Evolutionary conservation across 23 tunicate genomes (phyloP).

Genomic region (Botrylloides violaceus): DNA sequence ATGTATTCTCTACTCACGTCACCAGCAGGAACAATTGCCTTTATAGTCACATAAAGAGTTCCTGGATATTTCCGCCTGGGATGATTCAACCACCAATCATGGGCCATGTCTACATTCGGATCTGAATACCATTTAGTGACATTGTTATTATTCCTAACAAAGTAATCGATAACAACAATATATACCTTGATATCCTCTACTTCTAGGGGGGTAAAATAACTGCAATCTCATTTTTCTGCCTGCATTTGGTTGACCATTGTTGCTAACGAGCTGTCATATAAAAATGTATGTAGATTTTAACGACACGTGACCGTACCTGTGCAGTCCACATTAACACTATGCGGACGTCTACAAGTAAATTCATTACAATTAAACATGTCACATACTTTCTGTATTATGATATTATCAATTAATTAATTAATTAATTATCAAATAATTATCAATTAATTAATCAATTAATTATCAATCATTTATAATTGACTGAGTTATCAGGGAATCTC

Average conservation of each 20-base stretch:
- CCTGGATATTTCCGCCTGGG: constrained; percentile 51
- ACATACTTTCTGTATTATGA: no score
- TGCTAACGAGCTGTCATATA: constrained; percentile 45
- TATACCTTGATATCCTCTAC: neutral
- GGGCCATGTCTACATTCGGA: constrained; percentile 33
- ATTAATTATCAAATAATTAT: no score
- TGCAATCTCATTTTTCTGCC: constrained; percentile 68
- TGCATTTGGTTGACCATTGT: constrained; percentile 60
- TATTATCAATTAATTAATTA: no score
- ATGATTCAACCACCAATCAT: constrained; percentile 68
- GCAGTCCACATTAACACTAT: no score
- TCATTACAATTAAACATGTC: no score
- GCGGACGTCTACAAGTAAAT: no score
- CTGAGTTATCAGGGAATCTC: no score
- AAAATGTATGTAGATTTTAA: no score
- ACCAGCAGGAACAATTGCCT: constrained; percentile 36
- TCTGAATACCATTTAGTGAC: neutral
- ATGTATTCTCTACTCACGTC: constrained; percentile 29
- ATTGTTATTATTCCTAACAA: neutral
- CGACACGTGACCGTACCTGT: no score
- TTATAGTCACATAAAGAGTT: constrained; percentile 67
- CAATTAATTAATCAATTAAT: no score
- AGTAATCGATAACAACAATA: neutral
- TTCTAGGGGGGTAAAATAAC: constrained; percentile 63
- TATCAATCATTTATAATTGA: no score